A percentile compares a stretch with the other conserved stretches of the same genome.
These are phyloP conservation scores for Vanessa cardui DNA, from an alignment of 2,888 invertebrate genomes.

Conservation along the genomic window DNA sequence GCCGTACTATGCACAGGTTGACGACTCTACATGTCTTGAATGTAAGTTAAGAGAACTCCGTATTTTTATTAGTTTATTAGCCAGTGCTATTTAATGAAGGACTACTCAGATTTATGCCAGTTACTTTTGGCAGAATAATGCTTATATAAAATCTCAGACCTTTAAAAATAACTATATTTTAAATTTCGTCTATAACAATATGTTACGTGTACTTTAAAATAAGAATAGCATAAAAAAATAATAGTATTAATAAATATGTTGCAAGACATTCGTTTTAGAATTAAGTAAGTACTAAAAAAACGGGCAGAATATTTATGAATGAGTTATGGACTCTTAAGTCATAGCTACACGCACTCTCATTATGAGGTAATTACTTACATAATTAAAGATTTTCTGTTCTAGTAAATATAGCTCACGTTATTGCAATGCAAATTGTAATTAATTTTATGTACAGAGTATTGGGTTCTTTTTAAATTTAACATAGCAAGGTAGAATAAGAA, in stretches of 20 bases:
- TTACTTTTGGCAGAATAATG: background rate
- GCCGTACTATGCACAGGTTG: constrained; percentile 91
- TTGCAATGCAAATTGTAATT: too few relatives aligned
- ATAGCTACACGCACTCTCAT: too few relatives aligned
- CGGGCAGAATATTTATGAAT: background rate
- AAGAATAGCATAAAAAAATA: too few relatives aligned
- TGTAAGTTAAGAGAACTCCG: constrained; percentile 83
- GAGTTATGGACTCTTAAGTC: too few relatives aligned
- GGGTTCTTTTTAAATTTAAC: too few relatives aligned
- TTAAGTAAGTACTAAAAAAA: background rate
- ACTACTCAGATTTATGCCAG: too few relatives aligned
- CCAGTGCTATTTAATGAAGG: background rate
- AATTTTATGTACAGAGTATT: too few relatives aligned
- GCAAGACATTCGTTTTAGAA: background rate
- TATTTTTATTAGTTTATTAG: background rate
- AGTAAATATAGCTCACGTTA: too few relatives aligned
- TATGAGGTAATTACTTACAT: too few relatives aligned
- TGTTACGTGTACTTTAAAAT: background rate
- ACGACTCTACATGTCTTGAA: constrained; percentile 90
- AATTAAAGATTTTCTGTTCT: too few relatives aligned
- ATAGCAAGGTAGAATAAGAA: too few relatives aligned
- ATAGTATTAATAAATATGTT: background rate
- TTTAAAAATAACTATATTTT: background rate
- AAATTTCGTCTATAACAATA: too few relatives aligned
- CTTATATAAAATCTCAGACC: background rate